phyloP scores from a whole-genome alignment of 2,888 invertebrate genomes.

The Cosmia pyralina region DNA sequence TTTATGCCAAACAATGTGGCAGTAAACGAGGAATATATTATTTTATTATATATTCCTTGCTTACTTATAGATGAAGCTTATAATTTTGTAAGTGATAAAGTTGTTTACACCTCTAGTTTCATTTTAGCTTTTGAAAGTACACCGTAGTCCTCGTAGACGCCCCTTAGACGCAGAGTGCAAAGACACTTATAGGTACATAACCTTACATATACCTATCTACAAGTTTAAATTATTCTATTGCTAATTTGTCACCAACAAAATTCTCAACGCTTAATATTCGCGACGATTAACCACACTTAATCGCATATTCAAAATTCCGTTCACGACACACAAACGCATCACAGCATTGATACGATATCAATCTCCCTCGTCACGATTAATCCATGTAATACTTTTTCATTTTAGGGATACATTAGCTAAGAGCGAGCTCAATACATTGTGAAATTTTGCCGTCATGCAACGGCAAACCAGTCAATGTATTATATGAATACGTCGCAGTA shows the following conservation, averaged over 20 bases:
- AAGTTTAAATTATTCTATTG: neutral
- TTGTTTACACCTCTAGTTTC: neutral
- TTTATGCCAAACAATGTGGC: neutral
- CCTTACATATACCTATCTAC: neutral
- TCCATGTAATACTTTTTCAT: conserved; percentile 22
- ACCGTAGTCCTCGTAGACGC: neutral
- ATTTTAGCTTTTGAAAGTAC: neutral
- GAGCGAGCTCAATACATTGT: neutral
- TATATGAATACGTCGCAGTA: no score
- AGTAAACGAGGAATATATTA: neutral
- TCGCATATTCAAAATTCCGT: conserved; percentile 3
- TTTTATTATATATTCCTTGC: neutral
- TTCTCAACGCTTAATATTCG: neutral
- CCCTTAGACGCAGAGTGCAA: neutral
- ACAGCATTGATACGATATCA: conserved; percentile 10
- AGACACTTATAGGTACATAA: neutral
- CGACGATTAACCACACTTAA: conserved; percentile 17
- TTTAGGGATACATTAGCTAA: conserved; percentile 3
- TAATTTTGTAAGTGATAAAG: neutral
- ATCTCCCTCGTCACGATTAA: conserved; percentile 29
- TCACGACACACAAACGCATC: conserved; percentile 20
- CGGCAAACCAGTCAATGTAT: neutral
- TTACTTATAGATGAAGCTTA: no score
- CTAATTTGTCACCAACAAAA: neutral
- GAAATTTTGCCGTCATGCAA: neutral